A percentile compares a stretch with the other conserved stretches of the same genome.
These are phyloP conservation scores for Miniopterus natalensis DNA, from an alignment of 2,113 vertebrate species.

Conservation along the genomic window DNA sequence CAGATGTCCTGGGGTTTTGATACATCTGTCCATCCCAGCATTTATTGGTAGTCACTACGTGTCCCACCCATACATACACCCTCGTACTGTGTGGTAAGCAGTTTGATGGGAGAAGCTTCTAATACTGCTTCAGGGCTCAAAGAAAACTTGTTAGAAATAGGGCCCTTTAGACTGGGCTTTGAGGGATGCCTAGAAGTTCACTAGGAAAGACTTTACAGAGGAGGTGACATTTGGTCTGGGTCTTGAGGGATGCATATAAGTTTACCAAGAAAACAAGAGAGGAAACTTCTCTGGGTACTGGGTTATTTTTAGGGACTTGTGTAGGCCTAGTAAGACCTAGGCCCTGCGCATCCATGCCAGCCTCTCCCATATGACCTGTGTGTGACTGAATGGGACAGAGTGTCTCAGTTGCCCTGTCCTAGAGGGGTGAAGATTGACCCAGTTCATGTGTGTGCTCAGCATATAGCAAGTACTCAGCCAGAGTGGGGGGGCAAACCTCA, in stretches of 20 bases:
- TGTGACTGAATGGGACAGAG: background rate
- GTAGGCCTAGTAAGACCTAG: background rate
- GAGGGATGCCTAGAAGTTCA: background rate
- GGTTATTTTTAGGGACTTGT: background rate
- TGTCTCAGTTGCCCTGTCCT: background rate
- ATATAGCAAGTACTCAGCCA: background rate
- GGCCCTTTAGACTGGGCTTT: background rate
- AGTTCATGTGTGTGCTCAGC: no score
- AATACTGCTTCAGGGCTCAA: background rate
- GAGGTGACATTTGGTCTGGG: background rate
- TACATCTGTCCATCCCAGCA: background rate
- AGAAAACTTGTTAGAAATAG: background rate
- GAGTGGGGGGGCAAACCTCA: background rate
- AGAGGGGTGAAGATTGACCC: rapidly evolving
- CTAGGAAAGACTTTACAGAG: background rate
- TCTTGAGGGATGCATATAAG: background rate
- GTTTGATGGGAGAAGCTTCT: background rate
- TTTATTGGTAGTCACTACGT: background rate
- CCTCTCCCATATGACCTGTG: background rate
- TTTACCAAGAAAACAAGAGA: background rate
- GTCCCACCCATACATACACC: no score
- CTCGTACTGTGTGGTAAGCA: background rate
- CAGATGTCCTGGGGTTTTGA: background rate
- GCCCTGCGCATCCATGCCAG: background rate
- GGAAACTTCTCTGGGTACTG: background rate